Evolutionary conservation across 2,113 vertebrate genomes (phyloP).

Genomic region (Sphyrna mokarran): DNA sequence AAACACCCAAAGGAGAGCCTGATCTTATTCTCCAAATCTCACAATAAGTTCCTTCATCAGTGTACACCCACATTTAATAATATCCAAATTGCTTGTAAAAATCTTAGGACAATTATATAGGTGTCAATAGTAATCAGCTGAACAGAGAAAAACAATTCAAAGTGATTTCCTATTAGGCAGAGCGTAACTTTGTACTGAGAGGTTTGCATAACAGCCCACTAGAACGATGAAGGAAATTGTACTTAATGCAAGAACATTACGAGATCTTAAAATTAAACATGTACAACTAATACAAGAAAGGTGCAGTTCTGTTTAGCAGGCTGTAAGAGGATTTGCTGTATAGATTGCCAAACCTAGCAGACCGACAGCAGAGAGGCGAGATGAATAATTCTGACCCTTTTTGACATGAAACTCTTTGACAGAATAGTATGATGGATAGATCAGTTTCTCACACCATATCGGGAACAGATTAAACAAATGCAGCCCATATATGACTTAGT

Average conservation of each 20-base stretch:
- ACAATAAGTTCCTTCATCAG: background rate
- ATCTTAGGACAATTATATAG: background rate
- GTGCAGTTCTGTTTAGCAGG: background rate
- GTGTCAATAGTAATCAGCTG: background rate
- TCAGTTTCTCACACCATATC: background rate
- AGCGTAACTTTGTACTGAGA: background rate
- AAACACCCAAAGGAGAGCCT: background rate
- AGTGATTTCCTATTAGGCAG: background rate
- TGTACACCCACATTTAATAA: background rate
- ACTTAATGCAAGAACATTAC: background rate
- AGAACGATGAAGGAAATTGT: background rate
- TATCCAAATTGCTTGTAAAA: background rate
- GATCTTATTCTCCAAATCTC: background rate
- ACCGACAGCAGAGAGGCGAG: background rate
- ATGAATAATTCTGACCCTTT: background rate
- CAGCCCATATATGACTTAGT: background rate
- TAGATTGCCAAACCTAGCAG: background rate
- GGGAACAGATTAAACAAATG: background rate
- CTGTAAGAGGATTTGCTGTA: background rate
- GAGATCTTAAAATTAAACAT: background rate
- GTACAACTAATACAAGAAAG: background rate
- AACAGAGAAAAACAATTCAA: background rate
- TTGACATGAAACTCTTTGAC: background rate
- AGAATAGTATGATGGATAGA: background rate
- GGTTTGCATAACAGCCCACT: background rate